These are phyloP conservation scores for Australoheros scitulus DNA, from an alignment of 2,113 vertebrate species.

Conservation along the genomic window DNA sequence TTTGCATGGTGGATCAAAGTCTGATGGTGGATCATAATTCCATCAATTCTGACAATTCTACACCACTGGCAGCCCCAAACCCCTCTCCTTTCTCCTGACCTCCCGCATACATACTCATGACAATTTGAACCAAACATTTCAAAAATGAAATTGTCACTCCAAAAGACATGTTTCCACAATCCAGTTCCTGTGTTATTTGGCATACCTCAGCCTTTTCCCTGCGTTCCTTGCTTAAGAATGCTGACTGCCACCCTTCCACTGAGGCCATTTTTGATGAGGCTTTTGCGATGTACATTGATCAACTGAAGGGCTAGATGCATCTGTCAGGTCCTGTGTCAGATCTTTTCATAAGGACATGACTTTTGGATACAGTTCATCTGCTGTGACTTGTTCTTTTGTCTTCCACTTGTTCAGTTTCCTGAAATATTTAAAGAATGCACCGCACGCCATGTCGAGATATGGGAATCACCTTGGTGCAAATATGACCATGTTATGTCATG, in stretches of 20 bases:
- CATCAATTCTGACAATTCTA: not conserved
- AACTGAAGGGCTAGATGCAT: not conserved
- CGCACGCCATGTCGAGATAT: too few relatives aligned
- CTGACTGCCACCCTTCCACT: not conserved
- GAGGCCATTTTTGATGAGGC: too few relatives aligned
- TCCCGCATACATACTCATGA: too few relatives aligned
- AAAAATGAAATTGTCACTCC: not conserved
- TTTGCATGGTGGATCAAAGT: not conserved
- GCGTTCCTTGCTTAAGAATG: not conserved
- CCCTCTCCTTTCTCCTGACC: not conserved
- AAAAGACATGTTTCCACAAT: not conserved
- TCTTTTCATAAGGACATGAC: not conserved
- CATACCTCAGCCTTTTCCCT: not conserved
- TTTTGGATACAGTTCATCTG: not conserved
- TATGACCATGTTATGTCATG: too few relatives aligned
- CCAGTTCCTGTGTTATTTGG: not conserved
- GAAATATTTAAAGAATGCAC: too few relatives aligned
- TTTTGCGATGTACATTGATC: not conserved
- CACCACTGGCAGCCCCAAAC: not conserved
- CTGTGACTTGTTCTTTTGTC: too few relatives aligned
- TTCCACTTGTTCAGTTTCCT: too few relatives aligned
- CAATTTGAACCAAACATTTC: not conserved
- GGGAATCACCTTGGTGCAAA: too few relatives aligned
- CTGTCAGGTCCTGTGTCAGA: not conserved
- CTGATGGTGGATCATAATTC: not conserved